Percentiles rank a stretch among this genome's conserved stretches.
These are phyloP conservation scores for Mus spicilegus DNA, from an alignment of 2,113 vertebrate genomes.

Conservation along the genomic window DNA sequence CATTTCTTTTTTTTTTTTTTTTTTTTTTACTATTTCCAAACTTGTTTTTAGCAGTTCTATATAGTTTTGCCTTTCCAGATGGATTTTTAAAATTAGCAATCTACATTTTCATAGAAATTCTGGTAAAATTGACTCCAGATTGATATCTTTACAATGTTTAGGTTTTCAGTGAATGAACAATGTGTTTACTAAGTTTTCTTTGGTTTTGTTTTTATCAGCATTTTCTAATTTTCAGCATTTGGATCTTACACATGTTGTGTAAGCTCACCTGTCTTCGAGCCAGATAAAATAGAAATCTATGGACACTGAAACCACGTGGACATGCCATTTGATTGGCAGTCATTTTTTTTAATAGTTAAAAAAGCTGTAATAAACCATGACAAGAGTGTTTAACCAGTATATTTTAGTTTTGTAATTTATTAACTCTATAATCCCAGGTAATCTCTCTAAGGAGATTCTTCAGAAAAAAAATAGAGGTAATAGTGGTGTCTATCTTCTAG, in stretches of 20 bases:
- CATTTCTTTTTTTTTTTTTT: no score
- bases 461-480: constrained; percentile 43
- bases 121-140: not conserved
- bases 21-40: not conserved
- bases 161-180: not conserved
- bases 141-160: not conserved
- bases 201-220: not conserved
- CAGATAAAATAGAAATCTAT: not conserved
- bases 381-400: constrained; percentile 37
- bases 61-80: constrained; percentile 29
- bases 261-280: constrained; percentile 8
- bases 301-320: constrained; percentile 30
- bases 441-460: constrained; percentile 24
- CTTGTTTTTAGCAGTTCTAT: constrained; percentile 23
- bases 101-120: constrained; percentile 35
- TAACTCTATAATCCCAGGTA: not conserved
- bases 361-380: constrained; percentile 34
- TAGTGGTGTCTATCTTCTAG: not conserved
- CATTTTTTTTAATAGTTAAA: constrained; percentile 66
- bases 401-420: constrained; percentile 46
- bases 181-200: not conserved
- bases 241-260: not conserved
- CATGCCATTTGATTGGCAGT: not conserved
- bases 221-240: constrained; percentile 27
- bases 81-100: constrained; percentile 22